These are phyloP conservation scores for Bombus confusus DNA, from an alignment of 1,140 invertebrate species.

Conservation along the genomic window DNA sequence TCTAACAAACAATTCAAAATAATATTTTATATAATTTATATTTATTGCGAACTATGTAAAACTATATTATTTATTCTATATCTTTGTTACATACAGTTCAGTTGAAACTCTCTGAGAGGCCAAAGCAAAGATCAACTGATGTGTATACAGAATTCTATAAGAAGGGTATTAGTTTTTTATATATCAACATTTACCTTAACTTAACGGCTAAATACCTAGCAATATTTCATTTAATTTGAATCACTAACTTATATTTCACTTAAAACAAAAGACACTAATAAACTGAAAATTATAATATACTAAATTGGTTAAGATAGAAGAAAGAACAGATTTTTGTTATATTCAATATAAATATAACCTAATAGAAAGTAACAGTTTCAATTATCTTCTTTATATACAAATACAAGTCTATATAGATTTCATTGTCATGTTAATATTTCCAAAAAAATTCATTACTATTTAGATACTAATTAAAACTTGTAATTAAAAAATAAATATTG, in stretches of 20 bases:
- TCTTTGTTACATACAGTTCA: background rate
- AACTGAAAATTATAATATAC: too few relatives aligned
- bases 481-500: background rate
- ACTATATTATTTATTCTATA: background rate
- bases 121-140: background rate
- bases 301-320: too few relatives aligned
- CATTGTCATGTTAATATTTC: background rate
- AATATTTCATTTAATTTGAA: too few relatives aligned
- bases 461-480: background rate
- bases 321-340: background rate
- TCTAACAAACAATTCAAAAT: conserved; percentile 6
- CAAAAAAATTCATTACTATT: background rate
- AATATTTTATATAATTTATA: background rate
- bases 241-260: too few relatives aligned
- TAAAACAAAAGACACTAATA: too few relatives aligned
- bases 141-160: too few relatives aligned
- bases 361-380: background rate
- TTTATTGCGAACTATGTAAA: background rate
- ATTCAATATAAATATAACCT: background rate
- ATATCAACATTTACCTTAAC: too few relatives aligned
- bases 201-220: too few relatives aligned
- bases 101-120: background rate
- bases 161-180: too few relatives aligned
- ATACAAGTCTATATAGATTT: background rate
- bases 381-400: background rate